Base-by-base conservation (phyloP, 2,113 vertebrate genomes). In the Chloropsis cyanopogon region DNA sequence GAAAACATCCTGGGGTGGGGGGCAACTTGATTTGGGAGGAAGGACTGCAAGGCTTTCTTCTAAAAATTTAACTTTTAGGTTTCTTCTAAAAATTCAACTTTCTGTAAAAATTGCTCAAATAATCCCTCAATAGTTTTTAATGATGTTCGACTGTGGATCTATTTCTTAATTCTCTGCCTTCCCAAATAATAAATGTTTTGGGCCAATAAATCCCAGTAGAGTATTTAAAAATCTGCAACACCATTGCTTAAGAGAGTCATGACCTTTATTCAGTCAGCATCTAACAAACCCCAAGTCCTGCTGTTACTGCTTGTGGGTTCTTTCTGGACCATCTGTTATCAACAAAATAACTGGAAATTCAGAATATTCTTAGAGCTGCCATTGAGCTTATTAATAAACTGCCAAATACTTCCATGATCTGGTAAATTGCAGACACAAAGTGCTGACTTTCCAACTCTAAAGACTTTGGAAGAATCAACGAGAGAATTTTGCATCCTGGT, bases 261-360 rank as follows among this genome's bases (percentile, higher is more conserved):
- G 72, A 95, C 92, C 95, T 95, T 86, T 92, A 90, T 78, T 90
- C 94, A 92, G 52, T 52, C 92, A 81, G 1, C 26, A 92, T 66
- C 71, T 66, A 88, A 35, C 82, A 88, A 82, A 59, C 65, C 90
- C 44, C 81, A 72, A 80, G 83, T 29, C 94, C 93, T 89, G 94
- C 96, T 96, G 93, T 82, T 87, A 33, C 63, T 54, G 90, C 85
- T 94, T 53, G 33, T 9, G 29, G 64, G 90, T 71, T 85, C 90
- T 60, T 86, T 88, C 89, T 94, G 65, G 47, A 78, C 91, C 93
- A 96, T 96, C 89, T 94, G 90, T 92, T 94, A 54, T 52, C 18
- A 25, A 46, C 54, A 66, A 79, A 91, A 84, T 10, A 63, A 63
- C 60, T 78, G 44, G 68, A 76, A 81, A 68, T 88, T 83, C 5